These are phyloP conservation scores for Zaprionus davidi DNA, from an alignment of 1,140 invertebrate species.

Conservation along the genomic window DNA sequence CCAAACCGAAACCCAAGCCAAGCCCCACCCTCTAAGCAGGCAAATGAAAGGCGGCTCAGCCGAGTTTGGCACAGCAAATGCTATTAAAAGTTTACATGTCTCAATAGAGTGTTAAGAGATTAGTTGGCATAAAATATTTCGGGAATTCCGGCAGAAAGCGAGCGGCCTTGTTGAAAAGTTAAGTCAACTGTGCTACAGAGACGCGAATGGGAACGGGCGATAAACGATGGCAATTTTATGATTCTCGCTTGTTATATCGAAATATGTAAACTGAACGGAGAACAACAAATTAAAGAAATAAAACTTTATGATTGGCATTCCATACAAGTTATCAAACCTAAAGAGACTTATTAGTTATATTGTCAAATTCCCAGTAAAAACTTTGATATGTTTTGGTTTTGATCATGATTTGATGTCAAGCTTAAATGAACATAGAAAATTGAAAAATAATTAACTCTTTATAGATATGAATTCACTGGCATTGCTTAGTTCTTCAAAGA, in stretches of 20 bases:
- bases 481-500: no score
- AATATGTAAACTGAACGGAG: not conserved
- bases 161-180: constrained; percentile 53
- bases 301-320: not conserved
- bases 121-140: constrained; percentile 75
- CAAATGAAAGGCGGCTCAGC: constrained; percentile 11
- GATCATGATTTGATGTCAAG: not conserved
- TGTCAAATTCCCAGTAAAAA: not conserved
- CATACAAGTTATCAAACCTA: no score
- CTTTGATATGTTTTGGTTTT: not conserved
- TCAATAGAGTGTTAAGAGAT: constrained; percentile 82
- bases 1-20: not conserved
- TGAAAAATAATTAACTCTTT: no score
- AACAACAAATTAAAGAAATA: not conserved
- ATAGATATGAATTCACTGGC: no score
- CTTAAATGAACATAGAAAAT: no score
- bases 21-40: not conserved
- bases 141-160: constrained; percentile 45
- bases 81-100: constrained; percentile 82
- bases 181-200: not conserved
- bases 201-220: not conserved
- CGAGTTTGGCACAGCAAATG: constrained; percentile 61
- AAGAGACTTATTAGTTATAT: not conserved
- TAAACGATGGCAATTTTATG: constrained; percentile 19
- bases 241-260: constrained; percentile 9